Evolutionary conservation across 2,888 invertebrate species (phyloP).

Genomic region (Drosophila melanosoma): DNA sequence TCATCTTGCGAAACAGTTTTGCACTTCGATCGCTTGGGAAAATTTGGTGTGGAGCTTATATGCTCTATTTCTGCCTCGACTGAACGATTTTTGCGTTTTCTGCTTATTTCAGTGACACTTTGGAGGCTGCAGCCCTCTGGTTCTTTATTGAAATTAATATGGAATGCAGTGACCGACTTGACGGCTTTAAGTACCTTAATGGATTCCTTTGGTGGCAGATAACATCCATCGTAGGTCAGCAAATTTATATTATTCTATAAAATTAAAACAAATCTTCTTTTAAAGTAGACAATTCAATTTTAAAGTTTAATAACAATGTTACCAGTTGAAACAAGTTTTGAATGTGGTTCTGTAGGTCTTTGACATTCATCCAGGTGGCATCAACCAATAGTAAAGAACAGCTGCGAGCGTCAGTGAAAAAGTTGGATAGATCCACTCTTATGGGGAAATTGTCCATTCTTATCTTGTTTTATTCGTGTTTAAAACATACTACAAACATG

Average conservation of each 20-base stretch:
- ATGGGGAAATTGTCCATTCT: slow-evolving; percentile 47
- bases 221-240: slow-evolving; percentile 65
- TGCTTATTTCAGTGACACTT: slow-evolving; percentile 4
- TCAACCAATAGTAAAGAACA: slow-evolving; percentile 67
- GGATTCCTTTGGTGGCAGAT: slow-evolving; percentile 66
- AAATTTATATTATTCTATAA: slow-evolving; percentile 57
- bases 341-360: slow-evolving; percentile 69
- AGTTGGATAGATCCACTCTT: slow-evolving; percentile 68
- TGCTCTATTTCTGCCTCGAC: slow-evolving; percentile 37
- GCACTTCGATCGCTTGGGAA: slow-evolving; percentile 55
- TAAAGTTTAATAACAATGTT: background rate
- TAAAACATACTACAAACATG: background rate
- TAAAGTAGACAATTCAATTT: background rate
- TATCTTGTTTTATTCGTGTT: background rate
- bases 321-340: slow-evolving; percentile 64
- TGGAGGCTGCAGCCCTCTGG: background rate
- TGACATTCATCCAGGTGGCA: slow-evolving; percentile 58
- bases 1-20: slow-evolving; percentile 13
- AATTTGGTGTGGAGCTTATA: slow-evolving; percentile 56
- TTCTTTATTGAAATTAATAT: slow-evolving; percentile 5
- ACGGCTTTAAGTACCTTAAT: slow-evolving; percentile 53
- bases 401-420: slow-evolving; percentile 64
- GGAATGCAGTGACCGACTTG: slow-evolving; percentile 55
- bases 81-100: slow-evolving; percentile 55
- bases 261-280: background rate